Conservation (phyloP, 2,797 vertebrate genomes). For the Sebastes hopkinsi region DNA sequence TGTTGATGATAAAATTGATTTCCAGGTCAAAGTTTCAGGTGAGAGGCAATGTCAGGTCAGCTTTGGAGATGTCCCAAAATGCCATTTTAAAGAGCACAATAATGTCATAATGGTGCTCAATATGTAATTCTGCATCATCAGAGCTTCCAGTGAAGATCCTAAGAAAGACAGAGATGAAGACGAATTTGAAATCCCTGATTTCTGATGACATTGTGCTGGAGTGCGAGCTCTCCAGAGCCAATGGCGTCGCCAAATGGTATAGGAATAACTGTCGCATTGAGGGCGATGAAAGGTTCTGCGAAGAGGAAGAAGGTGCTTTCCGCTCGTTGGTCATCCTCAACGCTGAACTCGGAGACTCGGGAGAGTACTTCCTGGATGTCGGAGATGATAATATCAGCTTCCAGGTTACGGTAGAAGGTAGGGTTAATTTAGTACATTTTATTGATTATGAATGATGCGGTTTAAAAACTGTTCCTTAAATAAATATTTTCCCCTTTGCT, state of each 20-base stretch:
- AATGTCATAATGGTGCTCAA: background rate
- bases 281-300: constrained; percentile 84
- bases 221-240: constrained; percentile 87
- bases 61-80: background rate
- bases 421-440: background rate
- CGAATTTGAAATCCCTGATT: constrained; percentile 65
- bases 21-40: constrained; percentile 89
- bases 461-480: background rate
- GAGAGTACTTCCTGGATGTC: constrained; percentile 91
- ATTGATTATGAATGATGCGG: background rate
- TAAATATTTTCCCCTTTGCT: background rate
- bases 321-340: constrained; percentile 88
- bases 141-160: constrained; percentile 86
- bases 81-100: background rate
- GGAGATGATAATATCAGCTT: constrained; percentile 89
- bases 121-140: constrained; percentile 57
- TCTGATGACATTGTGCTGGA: constrained; percentile 90
- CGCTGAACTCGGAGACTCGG: constrained; percentile 83
- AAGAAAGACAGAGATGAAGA: constrained; percentile 79
- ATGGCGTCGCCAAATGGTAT: constrained; percentile 88
- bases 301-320: constrained; percentile 89
- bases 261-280: constrained; percentile 87
- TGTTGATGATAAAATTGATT: constrained; percentile 79
- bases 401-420: constrained; percentile 90
- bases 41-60: constrained; percentile 13